phyloP scores from a whole-genome alignment of 2,113 vertebrate genomes.

The Cololabis saira region DNA sequence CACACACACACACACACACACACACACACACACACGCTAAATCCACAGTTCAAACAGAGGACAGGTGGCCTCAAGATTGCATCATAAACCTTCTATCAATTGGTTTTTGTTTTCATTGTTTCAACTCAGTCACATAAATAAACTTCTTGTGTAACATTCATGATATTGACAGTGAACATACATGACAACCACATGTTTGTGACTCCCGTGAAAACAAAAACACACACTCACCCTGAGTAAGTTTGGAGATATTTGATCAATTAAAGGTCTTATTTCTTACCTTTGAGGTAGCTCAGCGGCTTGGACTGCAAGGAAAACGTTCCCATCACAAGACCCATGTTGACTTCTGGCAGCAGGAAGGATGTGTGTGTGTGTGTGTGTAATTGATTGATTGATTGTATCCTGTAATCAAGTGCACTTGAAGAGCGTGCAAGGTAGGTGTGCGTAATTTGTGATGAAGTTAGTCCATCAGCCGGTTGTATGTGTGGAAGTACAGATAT shows the following conservation, averaged over 20 bases:
- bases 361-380: constrained; percentile 31
- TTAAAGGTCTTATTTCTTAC: constrained; percentile 61
- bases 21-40: constrained; percentile 1
- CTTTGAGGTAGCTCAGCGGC: constrained; percentile 79
- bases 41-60: constrained; percentile 44
- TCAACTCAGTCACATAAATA: constrained; percentile 31
- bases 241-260: not conserved
- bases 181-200: constrained; percentile 33
- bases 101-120: constrained; percentile 1
- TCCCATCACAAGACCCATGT: constrained; percentile 82
- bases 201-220: constrained; percentile 9
- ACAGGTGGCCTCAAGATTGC: constrained; percentile 49
- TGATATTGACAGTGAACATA: constrained; percentile 34
- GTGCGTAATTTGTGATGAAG: constrained; percentile 57
- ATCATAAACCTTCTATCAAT: constrained; percentile 35
- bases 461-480: constrained; percentile 67
- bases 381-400: not conserved
- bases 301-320: constrained; percentile 81
- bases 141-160: constrained; percentile 52
- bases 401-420: constrained; percentile 36
- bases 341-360: constrained; percentile 62
- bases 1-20: constrained; percentile 10
- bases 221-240: not conserved
- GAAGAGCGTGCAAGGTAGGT: constrained; percentile 23
- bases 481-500: constrained; percentile 57